A percentile compares a stretch with the other conserved stretches of the same genome.
These are phyloP conservation scores for Coptodon bakossiorum DNA, from an alignment of 2,113 vertebrate species.

Conservation along the genomic window DNA sequence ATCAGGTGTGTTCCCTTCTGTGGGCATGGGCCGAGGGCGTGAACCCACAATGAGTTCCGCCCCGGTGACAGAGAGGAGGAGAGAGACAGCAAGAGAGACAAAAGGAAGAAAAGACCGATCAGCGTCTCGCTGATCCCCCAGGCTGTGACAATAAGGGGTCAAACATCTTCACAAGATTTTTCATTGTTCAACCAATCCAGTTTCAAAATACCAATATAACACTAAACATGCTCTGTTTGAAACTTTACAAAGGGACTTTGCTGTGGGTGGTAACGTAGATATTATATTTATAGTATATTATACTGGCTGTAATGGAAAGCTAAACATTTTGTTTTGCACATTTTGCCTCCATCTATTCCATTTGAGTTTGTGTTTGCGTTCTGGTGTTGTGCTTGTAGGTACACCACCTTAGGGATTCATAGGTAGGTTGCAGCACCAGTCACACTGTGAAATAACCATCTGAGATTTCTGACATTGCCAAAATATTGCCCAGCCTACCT, in stretches of 20 bases:
- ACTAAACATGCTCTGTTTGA: background rate
- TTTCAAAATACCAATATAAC: background rate
- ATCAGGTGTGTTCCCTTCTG: too few relatives aligned
- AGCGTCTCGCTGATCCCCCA: too few relatives aligned
- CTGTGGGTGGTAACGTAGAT: background rate
- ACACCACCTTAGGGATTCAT: background rate
- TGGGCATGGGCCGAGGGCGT: too few relatives aligned
- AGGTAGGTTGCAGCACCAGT: background rate
- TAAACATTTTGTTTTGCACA: background rate
- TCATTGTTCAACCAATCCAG: background rate
- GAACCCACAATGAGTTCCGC: too few relatives aligned
- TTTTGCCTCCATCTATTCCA: background rate
- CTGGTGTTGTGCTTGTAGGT: background rate
- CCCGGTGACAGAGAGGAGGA: too few relatives aligned
- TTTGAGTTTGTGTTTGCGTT: background rate
- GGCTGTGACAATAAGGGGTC: too few relatives aligned
- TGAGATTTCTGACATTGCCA: background rate
- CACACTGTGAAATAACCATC: background rate
- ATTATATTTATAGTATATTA: background rate
- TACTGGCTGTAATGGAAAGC: background rate
- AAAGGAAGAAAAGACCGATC: too few relatives aligned
- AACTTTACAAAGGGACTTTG: background rate
- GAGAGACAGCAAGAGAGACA: too few relatives aligned
- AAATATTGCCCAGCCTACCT: background rate
- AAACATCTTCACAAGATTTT: background rate